Conservation (phyloP, 1,140 invertebrate species). For the Contarinia nasturtii region DNA sequence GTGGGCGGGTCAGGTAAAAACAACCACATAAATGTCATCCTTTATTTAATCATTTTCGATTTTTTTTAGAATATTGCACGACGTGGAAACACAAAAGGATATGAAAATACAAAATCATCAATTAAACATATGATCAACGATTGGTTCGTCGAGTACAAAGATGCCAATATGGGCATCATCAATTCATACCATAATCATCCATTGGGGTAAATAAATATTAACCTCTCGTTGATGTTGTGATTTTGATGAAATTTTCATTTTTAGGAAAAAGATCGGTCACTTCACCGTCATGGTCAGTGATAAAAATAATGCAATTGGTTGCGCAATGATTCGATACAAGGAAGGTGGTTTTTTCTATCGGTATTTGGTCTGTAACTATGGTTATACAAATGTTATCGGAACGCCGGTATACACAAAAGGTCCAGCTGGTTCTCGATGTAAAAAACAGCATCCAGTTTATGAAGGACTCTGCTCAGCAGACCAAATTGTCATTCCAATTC, state of each 20-base stretch:
- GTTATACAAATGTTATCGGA: background rate
- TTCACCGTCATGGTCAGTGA: conserved; percentile 18
- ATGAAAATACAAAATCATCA: no score
- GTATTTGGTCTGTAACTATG: background rate
- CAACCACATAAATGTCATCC: no score
- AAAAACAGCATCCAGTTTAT: background rate
- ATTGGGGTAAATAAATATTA: background rate
- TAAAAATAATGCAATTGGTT: conserved; percentile 14
- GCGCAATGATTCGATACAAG: conserved; percentile 6
- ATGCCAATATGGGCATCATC: conserved; percentile 10
- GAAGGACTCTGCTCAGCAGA: background rate
- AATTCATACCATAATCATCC: conserved; percentile 9
- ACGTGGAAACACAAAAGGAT: no score
- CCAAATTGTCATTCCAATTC: background rate
- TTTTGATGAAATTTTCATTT: background rate
- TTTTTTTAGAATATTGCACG: no score
- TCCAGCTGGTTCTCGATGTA: background rate
- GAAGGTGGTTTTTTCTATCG: background rate
- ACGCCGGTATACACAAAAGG: no score
- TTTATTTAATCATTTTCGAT: no score
- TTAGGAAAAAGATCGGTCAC: conserved; percentile 9
- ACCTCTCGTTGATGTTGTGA: conserved; percentile 4
- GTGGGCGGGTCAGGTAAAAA: no score
- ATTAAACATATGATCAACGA: conserved; percentile 6
- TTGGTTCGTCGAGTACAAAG: conserved; percentile 11